phyloP scores from a whole-genome alignment of 1,140 invertebrate species.

The Pseudomyrmex pallidus region DNA sequence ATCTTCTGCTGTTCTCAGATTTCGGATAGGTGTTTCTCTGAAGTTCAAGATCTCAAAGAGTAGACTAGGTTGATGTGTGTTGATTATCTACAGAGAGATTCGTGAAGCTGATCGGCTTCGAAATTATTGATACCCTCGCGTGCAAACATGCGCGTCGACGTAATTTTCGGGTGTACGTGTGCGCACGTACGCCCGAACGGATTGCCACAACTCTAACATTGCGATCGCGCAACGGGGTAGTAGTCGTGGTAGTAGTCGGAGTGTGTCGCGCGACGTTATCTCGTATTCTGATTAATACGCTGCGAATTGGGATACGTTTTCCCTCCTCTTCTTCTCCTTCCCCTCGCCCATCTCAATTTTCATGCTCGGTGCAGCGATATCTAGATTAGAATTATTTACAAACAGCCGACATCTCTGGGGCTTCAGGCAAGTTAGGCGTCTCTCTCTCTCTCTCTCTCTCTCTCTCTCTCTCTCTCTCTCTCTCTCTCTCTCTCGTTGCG shows the following conservation, averaged over 20 bases:
- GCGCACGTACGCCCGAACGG: not conserved
- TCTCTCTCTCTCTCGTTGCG: not conserved
- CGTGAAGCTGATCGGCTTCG: not conserved
- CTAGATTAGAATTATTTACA: constrained; percentile 53
- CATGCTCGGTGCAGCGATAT: constrained; percentile 19
- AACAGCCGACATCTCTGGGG: constrained; percentile 40
- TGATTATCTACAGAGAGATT: too few species aligned
- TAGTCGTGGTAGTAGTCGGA: not conserved
- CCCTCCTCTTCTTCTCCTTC: too few species aligned
- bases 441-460: not conserved
- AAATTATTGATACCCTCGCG: constrained; percentile 26
- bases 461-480: not conserved
- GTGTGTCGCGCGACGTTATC: constrained; percentile 18
- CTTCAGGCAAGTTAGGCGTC: not conserved
- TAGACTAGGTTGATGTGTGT: too few species aligned
- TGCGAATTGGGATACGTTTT: constrained; percentile 9
- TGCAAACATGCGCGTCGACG: constrained; percentile 3
- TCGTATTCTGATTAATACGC: constrained; percentile 37
- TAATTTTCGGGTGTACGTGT: not conserved
- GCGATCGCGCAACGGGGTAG: not conserved
- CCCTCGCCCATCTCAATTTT: constrained; percentile 21
- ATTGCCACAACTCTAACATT: constrained; percentile 11
- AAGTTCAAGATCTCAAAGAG: too few species aligned
- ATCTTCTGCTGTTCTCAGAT: too few species aligned
- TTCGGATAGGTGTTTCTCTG: too few species aligned